Conservation (phyloP, 2,113 vertebrate genomes). For the Protobothrops mucrosquamatus region DNA sequence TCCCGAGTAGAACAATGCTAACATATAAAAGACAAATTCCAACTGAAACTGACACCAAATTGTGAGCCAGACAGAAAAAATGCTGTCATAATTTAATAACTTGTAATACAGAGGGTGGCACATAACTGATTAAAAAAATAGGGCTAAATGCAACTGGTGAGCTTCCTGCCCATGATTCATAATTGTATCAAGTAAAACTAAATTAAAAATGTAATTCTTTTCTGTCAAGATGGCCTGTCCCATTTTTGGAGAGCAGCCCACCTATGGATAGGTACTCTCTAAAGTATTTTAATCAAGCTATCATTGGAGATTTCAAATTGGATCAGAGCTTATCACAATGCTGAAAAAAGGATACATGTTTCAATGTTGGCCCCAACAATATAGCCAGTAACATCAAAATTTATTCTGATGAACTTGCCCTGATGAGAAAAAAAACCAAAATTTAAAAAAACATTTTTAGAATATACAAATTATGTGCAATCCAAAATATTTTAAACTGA, state of each 20-base stretch:
- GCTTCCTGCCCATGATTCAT: not conserved
- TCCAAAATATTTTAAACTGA: not conserved
- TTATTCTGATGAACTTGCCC: constrained; percentile 99
- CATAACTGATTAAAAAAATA: not conserved
- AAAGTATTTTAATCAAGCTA: not conserved
- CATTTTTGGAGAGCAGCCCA: not conserved
- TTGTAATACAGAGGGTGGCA: not conserved
- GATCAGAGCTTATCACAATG: not conserved
- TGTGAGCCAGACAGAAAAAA: not conserved
- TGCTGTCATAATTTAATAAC: not conserved
- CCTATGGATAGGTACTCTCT: not conserved
- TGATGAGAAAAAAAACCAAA: constrained; percentile 61
- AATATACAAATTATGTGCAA: not conserved
- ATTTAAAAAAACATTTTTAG: not conserved
- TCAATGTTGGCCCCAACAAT: constrained; percentile 99
- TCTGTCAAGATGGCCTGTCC: not conserved
- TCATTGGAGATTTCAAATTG: not conserved
- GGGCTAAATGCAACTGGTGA: not conserved
- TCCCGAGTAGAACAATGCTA: not conserved
- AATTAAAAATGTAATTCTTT: not conserved
- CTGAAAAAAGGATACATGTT: constrained; percentile 90
- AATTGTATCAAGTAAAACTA: not conserved
- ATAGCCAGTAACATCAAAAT: constrained; percentile 98
- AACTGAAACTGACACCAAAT: not conserved
- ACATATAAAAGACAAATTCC: not conserved